These are phyloP conservation scores for Actinopyga echinites DNA, from an alignment of 53 echinoderm and acorn worm genomes.

Conservation along the genomic window DNA sequence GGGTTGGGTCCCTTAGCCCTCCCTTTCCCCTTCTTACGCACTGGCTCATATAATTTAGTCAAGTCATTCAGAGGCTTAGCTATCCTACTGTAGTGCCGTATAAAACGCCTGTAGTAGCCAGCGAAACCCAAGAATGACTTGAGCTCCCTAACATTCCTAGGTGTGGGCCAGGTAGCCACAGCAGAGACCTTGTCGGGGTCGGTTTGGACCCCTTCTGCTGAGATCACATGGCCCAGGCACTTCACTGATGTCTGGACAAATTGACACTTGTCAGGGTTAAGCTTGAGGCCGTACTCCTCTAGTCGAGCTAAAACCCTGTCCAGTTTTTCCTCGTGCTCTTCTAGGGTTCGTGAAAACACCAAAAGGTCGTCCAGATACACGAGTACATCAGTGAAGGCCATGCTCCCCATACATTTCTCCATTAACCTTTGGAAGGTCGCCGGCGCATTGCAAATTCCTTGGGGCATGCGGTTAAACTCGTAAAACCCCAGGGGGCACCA, in stretches of 20 bases:
- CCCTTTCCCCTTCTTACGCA: not conserved
- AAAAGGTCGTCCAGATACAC: too few relatives aligned
- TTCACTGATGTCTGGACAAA: slow-evolving; percentile 54
- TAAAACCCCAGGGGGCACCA: too few relatives aligned
- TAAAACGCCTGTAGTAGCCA: slow-evolving; percentile 63
- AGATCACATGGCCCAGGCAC: slow-evolving; percentile 72
- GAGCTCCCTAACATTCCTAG: slow-evolving; percentile 45
- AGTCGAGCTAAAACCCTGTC: too few relatives aligned
- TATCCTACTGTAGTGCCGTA: slow-evolving; percentile 52
- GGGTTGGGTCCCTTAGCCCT: not conserved
- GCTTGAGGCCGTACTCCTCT: too few relatives aligned
- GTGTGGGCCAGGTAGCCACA: slow-evolving; percentile 50
- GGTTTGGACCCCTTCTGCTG: slow-evolving; percentile 53
- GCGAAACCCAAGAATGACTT: slow-evolving; percentile 61
- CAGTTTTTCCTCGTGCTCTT: too few relatives aligned
- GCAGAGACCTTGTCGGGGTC: slow-evolving; percentile 56
- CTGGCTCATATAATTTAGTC: not conserved
- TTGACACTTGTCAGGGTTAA: slow-evolving; percentile 68
- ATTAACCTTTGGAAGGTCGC: too few relatives aligned
- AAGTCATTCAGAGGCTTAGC: slow-evolving; percentile 50
- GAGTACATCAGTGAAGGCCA: too few relatives aligned
- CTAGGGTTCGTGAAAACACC: too few relatives aligned
- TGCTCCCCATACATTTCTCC: too few relatives aligned
- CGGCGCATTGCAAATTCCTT: too few relatives aligned
- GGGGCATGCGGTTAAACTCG: too few relatives aligned